Evolutionary conservation across 2,113 vertebrate genomes (phyloP), one percentile per base, ranked within the genome.

Genomic region (Marmota monax): DNA sequence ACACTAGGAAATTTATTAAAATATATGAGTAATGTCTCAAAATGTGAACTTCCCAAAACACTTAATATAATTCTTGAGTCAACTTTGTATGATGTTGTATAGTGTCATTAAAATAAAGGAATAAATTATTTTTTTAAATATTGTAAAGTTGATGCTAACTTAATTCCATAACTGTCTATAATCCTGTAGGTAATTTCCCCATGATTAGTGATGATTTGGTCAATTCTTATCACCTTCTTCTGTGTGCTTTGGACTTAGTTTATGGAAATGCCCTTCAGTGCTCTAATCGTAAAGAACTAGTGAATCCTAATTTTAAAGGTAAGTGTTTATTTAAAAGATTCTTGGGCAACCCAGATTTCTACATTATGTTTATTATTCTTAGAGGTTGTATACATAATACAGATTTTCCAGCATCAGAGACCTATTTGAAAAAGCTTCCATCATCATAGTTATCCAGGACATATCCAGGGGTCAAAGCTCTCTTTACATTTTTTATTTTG

Each of bases 201-300:
- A 99, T 99, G 99, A 99, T 99, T 97, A 99, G 99, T 37, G 99
- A 99, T 95, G 99, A 99, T 97, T 98, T 99, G 98, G 99, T 99
- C 97, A 99, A 99, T 98, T 99, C 99, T 22, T 99, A 99, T 67
- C 99, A 99, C 92, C 99, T 99, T 95, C 98, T 99, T 96, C 97
- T 99, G 2, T 99, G 99, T 86, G 99, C 99, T 51, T 98, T 99
- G 96, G 99, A 99, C 97, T 98, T 99, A 1, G 99, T 99, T 61
- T 99, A 99, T 98, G 99, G 99, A 97, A 99, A 99, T 95, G 99
- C 99, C 58, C 98, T 99, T 53, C 99, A 99, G 2, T 99, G 99
- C 94, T 99, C 99, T 16, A 99, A 99, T 97, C 98, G 99, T 29
- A 99, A 99, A 90, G 99, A 99, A 11, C 99, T 99, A 92, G 99